Evolutionary conservation across 64 coral and sea anemone species (phyloP).

Genomic region (Orbicella faveolata): DNA sequence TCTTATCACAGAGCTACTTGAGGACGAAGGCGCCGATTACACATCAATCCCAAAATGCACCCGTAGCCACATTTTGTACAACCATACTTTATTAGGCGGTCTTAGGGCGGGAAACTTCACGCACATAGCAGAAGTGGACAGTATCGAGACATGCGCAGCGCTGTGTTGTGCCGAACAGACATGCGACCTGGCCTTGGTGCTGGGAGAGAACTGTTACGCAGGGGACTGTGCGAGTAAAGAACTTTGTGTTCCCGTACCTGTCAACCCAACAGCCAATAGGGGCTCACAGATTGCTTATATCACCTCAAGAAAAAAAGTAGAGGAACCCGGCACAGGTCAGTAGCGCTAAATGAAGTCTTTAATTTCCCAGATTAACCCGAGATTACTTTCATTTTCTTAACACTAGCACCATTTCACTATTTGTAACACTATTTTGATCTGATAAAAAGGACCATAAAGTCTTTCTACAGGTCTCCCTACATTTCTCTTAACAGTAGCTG

Average conservation of each 20-base stretch:
- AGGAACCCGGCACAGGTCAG: slow-evolving; percentile 18
- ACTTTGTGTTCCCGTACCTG: slow-evolving; percentile 84
- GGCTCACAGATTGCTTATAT: slow-evolving; percentile 93
- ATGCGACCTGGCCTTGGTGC: slow-evolving; percentile 87
- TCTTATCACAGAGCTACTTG: slow-evolving; percentile 59
- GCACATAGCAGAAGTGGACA: slow-evolving; percentile 92
- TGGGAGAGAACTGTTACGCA: slow-evolving; percentile 94
- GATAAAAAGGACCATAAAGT: too few relatives aligned
- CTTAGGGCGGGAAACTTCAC: slow-evolving; percentile 98
- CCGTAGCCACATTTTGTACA: slow-evolving; percentile 93
- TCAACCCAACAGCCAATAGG: slow-evolving; percentile 21
- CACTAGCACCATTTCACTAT: too few relatives aligned
- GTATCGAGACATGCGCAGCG: slow-evolving; percentile 97
- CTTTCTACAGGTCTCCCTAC: too few relatives aligned
- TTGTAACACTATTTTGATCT: too few relatives aligned
- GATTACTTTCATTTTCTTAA: too few relatives aligned
- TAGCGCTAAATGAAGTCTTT: too few relatives aligned
- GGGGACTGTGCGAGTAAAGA: slow-evolving; percentile 98
- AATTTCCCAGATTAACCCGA: too few relatives aligned
- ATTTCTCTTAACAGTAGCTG: too few relatives aligned
- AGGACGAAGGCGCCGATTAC: slow-evolving; percentile 64
- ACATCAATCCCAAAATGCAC: slow-evolving; percentile 88
- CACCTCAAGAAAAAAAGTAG: slow-evolving; percentile 73
- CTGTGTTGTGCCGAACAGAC: slow-evolving; percentile 92
- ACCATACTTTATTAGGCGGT: slow-evolving; percentile 90